Evolutionary conservation across 2,113 vertebrate species (phyloP), one percentile per base, ranked within the genome.

Genomic region (Australoheros scitulus): DNA sequence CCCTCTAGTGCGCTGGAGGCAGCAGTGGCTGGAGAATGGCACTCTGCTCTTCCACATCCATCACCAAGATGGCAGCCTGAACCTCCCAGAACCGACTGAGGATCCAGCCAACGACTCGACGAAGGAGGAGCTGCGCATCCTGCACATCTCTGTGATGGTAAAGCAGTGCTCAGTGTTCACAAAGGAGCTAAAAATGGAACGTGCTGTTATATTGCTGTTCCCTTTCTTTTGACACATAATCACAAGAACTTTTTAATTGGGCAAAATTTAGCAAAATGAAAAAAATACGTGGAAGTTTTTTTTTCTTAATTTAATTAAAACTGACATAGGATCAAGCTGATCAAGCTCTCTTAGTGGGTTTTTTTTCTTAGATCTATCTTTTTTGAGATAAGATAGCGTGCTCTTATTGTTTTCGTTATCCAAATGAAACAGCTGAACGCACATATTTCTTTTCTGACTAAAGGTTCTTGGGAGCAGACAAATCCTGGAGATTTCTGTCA

Each of bases 111-210:
- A 95, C 0, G 96, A 97, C 64, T 97, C 97, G 0, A 97, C 97
- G 0, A 98, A 99, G 75, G 98, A 99, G 80, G 98, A 99, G 85
- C 96, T 99, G 18, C 96, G 98, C 83, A 98, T 99, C 90, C 96
- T 99, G 34, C 98, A 99, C 93, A 99, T 99, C 91, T 99, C 98
- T 0, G 98, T 99, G 89, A 99, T 99, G 98, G 98, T 99, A 96
- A 83, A 3, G 13, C 34, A 18, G 18, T n/a, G 3, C 34, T 13
- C 29, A 56, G 20, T 61, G 22, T 41, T 58, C 18, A 81, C 56
- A 75, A 65, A 74, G 36, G 75, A 58, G 15, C 59, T 68, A 32
- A 52, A 76, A 61, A 57, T 58, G 17, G 6, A 80, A 70, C 60
- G 5, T 1, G 32, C 15, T 5, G 20, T 74, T 43, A 76, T 32